Conservation (phyloP, 2,888 invertebrate species). For the Caenorhabditis sp. region DNA sequence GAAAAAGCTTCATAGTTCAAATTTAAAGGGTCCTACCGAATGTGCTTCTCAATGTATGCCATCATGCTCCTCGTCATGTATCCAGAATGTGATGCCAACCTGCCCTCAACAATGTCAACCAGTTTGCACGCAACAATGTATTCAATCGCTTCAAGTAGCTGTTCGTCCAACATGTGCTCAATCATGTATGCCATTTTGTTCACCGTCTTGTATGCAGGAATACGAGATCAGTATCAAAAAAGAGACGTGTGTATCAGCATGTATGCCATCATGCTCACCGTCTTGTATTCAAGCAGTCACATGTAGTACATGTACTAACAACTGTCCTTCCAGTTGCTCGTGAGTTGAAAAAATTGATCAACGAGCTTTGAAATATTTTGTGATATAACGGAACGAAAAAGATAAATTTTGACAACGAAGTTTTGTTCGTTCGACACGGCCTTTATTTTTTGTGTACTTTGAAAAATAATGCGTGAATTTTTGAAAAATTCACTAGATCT, state of each 20-base stretch:
- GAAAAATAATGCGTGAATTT: too few species aligned
- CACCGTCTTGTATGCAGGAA: slow-evolving; percentile 37
- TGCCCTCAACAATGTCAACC: slow-evolving; percentile 49
- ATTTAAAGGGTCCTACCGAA: slow-evolving; percentile 20
- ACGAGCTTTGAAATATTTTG: background rate
- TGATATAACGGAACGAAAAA: too few species aligned
- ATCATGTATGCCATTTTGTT: slow-evolving; percentile 49
- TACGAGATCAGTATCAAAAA: slow-evolving; percentile 30
- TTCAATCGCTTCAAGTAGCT: slow-evolving; percentile 44
- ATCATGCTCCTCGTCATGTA: slow-evolving; percentile 39
- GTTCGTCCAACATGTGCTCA: slow-evolving; percentile 48
- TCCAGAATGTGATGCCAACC: slow-evolving; percentile 30
- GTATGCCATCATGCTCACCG: slow-evolving; percentile 39
- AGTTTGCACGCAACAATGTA: slow-evolving; percentile 43
- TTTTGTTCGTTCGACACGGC: too few species aligned
- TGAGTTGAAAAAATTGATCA: slow-evolving; percentile 10
- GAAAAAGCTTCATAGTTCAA: background rate
- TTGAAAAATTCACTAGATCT: too few species aligned
- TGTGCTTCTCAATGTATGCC: slow-evolving; percentile 48
- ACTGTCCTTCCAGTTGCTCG: slow-evolving; percentile 51
- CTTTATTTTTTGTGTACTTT: too few species aligned
- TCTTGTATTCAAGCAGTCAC: slow-evolving; percentile 52
- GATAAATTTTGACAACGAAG: too few species aligned
- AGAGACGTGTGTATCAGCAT: slow-evolving; percentile 38
- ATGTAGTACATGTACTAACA: slow-evolving; percentile 54